These are phyloP conservation scores for Brachyopa scutellaris DNA, from an alignment of 2,888 invertebrate species.

Conservation along the genomic window DNA sequence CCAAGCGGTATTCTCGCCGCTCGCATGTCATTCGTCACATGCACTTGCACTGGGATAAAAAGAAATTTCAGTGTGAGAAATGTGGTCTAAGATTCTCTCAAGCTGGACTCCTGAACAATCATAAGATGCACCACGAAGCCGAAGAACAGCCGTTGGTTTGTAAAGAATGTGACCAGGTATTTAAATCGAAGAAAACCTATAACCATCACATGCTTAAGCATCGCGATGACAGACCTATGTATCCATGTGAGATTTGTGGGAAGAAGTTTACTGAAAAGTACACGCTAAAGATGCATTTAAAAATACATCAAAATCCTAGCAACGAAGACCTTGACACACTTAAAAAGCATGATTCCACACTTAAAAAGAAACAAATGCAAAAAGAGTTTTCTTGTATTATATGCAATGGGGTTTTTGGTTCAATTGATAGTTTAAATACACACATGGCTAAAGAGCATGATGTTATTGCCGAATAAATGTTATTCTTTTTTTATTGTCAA, in stretches of 20 bases:
- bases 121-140: conserved; percentile 79
- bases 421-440: conserved; percentile 72
- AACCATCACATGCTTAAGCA: conserved; percentile 79
- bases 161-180: conserved; percentile 77
- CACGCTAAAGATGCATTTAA: conserved; percentile 79
- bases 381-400: conserved; percentile 72
- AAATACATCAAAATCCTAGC: conserved; percentile 75
- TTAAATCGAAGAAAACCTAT: conserved; percentile 79
- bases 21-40: conserved; percentile 79
- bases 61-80: conserved; percentile 80
- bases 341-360: conserved; percentile 11
- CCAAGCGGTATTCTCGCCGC: conserved; percentile 77
- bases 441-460: conserved; percentile 76
- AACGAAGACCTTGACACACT: neutral
- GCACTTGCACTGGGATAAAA: conserved; percentile 79
- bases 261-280: conserved; percentile 80
- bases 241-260: conserved; percentile 77
- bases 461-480: too few relatives aligned
- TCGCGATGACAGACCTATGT: conserved; percentile 78
- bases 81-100: conserved; percentile 79
- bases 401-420: conserved; percentile 68
- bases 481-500: too few relatives aligned
- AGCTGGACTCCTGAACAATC: conserved; percentile 78
- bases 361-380: conserved; percentile 43
- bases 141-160: conserved; percentile 79